Percentiles rank a stretch among this genome's conserved stretches.
phyloP scores from a whole-genome alignment of 2,888 invertebrate genomes.

The Aleiodes leptofemur region DNA sequence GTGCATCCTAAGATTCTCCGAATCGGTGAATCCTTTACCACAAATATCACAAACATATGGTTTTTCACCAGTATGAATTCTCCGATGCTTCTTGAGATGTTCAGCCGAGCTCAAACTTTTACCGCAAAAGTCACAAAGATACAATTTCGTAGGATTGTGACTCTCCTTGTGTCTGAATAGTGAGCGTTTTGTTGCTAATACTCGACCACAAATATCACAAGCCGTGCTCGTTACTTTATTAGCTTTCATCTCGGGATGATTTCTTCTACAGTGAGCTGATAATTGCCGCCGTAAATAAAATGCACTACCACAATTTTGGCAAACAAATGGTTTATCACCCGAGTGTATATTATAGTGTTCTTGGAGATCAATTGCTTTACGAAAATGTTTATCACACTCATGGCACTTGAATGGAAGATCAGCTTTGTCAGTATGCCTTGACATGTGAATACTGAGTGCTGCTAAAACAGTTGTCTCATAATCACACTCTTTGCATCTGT shows the following conservation, averaged over 20 bases:
- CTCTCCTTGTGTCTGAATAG: constrained; percentile 71
- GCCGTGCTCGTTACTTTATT: constrained; percentile 71
- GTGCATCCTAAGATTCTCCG: constrained; percentile 75
- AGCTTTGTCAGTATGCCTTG: constrained; percentile 68
- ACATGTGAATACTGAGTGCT: constrained; percentile 69
- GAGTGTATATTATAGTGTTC: constrained; percentile 73
- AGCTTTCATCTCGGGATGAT: constrained; percentile 71
- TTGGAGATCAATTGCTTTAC: constrained; percentile 70
- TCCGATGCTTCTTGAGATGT: constrained; percentile 75
- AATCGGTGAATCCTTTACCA: constrained; percentile 76
- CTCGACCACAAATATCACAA: constrained; percentile 72
- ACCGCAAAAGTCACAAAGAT: constrained; percentile 77
- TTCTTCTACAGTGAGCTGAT: constrained; percentile 70
- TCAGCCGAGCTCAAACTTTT: constrained; percentile 76
- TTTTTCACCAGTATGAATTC: constrained; percentile 78
- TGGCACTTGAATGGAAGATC: constrained; percentile 70
- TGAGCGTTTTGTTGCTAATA: constrained; percentile 69
- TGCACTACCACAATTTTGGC: constrained; percentile 66
- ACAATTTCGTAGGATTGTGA: constrained; percentile 72
- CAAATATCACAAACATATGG: constrained; percentile 76
- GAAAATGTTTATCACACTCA: constrained; percentile 71
- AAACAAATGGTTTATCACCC: constrained; percentile 71
- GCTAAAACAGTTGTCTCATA: constrained; percentile 72
- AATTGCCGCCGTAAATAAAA: constrained; percentile 69
- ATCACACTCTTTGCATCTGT: constrained; percentile 72